Base-by-base conservation (phyloP, 2,888 invertebrate genomes). In the Caenorhabditis angaria region DNA sequence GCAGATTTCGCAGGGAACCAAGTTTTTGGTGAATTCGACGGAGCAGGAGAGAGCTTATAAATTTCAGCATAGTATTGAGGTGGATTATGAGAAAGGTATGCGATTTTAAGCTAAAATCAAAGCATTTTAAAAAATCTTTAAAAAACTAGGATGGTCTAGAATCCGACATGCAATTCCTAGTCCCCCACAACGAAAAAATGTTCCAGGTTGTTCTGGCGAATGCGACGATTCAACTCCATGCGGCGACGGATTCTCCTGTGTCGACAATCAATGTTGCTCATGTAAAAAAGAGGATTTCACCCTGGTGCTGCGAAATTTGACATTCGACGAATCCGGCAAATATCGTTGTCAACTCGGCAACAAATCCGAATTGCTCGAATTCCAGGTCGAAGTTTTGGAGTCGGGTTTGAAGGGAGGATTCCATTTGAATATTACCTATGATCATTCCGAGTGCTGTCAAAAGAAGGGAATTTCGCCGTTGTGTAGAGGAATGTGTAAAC, bases 401-500 rank as follows among this genome's bases (percentile, higher is more conserved):
- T 85, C 83, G 32, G 85, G 85, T 8, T 70, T 85, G 32, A 69
- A 77, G 29, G 80, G 78, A 8, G 85, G 85, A 20, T 85, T 85
- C 68, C 84, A 86, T 64, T 76, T 82, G 61, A 85, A 84, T 59
- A 82, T 84, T 58, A 82, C 81, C 12, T 86, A 83, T 60, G 86
- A 86, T 68, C 78, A 85, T 82, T 69, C 80, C 85, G 89, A 93
- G 80, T 94, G 94, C 87, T 94, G 94, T 84, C 89, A 90, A n/a
- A 91, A 91, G 71, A 91, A 92, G 89, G 93, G 93, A 88, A 94
- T 94, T 0, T 92, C 93, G 0, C 90, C 91, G 0, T 85, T 91
- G 0, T 94, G 94, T 85, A 92, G 93, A 88, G 92, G 93, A 84
- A 94, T 94, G 22, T 94, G 94, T 89, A 85, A 85, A 62, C 86